Percentiles rank a stretch among this genome's conserved stretches.
Conservation (phyloP, 1,140 invertebrate species). For the Brachionus rotundiformis region DNA sequence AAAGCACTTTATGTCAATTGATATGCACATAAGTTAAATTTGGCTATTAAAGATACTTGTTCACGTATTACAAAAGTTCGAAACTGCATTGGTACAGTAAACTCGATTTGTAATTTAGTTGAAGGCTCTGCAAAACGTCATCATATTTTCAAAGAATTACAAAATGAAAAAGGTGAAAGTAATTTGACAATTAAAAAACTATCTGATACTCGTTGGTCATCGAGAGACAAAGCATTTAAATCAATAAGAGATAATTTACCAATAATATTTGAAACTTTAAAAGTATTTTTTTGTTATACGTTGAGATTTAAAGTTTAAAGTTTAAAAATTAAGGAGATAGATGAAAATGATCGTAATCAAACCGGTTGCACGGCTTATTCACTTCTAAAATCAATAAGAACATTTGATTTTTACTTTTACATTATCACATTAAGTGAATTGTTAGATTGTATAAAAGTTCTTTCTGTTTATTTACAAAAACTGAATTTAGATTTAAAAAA, state of each 20-base stretch:
- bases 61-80: neutral
- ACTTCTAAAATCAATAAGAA: neutral
- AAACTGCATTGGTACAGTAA: neutral
- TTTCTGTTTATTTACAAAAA: neutral
- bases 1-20: constrained; percentile 30
- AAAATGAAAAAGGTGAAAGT: neutral
- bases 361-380: neutral
- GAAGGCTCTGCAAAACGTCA: neutral
- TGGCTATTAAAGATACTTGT: neutral
- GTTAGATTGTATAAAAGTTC: neutral
- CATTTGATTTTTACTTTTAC: constrained; percentile 7
- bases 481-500: neutral
- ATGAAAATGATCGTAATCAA: neutral
- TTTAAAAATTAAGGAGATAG: constrained; percentile 7
- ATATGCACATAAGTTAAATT: constrained; percentile 4
- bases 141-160: constrained; percentile 19
- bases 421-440: neutral
- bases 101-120: constrained; percentile 29
- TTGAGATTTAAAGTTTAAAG: neutral
- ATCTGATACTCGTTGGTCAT: neutral
- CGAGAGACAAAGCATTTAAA: neutral
- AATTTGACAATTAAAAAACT: neutral
- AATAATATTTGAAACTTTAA: neutral
- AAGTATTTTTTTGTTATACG: neutral
- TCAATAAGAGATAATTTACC: neutral